These are phyloP conservation scores for Hypsibius dujardini DNA, from an alignment of 1,140 invertebrate species.

Conservation along the genomic window DNA sequence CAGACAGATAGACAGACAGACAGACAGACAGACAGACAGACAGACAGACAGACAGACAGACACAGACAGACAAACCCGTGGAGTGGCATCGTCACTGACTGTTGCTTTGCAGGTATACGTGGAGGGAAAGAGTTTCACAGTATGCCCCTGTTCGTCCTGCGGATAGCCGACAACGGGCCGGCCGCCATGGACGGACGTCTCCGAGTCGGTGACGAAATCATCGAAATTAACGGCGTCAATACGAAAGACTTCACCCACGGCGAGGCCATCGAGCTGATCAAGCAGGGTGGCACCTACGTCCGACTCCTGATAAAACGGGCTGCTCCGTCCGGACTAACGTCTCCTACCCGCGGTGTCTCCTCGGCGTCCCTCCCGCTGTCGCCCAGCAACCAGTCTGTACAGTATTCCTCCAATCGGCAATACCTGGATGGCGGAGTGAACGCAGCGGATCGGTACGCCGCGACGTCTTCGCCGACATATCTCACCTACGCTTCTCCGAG, in stretches of 20 bases:
- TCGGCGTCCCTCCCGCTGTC: background rate
- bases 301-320: slow-evolving; percentile 46
- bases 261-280: slow-evolving; percentile 61
- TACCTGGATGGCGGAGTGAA: background rate
- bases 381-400: background rate
- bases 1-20: too few relatives aligned
- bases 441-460: too few relatives aligned
- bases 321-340: slow-evolving; percentile 21
- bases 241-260: slow-evolving; percentile 62
- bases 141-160: slow-evolving; percentile 62
- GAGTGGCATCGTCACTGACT: too few relatives aligned
- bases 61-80: too few relatives aligned
- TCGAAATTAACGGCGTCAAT: slow-evolving; percentile 58
- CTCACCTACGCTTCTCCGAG: too few relatives aligned
- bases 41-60: too few relatives aligned
- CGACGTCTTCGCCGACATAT: too few relatives aligned
- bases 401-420: background rate
- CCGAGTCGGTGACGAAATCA: slow-evolving; percentile 51
- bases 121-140: slow-evolving; percentile 64
- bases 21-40: too few relatives aligned
- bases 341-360: background rate
- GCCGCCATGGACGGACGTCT: slow-evolving; percentile 52
- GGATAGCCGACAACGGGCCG: slow-evolving; percentile 60
- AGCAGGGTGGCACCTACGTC: slow-evolving; percentile 50
- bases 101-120: slow-evolving; percentile 44